Conservation (phyloP, 2,888 invertebrate genomes). For the Trachelus troglodyta region DNA sequence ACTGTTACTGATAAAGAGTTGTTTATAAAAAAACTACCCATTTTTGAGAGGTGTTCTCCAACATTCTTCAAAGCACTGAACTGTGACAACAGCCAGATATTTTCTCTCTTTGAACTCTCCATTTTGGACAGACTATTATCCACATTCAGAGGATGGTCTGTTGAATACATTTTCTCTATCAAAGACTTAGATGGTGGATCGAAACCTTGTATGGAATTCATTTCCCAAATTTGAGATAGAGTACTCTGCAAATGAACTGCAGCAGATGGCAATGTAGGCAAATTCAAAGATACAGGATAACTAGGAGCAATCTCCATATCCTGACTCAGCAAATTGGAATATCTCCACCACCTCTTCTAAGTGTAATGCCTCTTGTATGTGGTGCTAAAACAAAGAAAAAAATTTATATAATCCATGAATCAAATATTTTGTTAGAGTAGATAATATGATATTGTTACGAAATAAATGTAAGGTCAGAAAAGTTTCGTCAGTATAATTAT, state of each 20-base stretch:
- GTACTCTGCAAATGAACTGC: neutral
- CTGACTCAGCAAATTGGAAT: constrained; percentile 32
- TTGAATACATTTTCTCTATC: constrained; percentile 29
- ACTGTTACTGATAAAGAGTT: constrained; percentile 50
- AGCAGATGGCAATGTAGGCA: constrained; percentile 6
- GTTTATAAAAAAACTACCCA: constrained; percentile 40
- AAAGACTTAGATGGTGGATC: constrained; percentile 10
- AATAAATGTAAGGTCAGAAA: neutral
- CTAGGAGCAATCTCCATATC: constrained; percentile 35
- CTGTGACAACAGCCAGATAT: constrained; percentile 29
- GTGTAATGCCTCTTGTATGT: constrained; percentile 29
- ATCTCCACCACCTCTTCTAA: constrained; percentile 26
- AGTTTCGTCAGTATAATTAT: neutral
- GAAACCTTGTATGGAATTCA: constrained; percentile 27
- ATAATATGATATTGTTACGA: neutral
- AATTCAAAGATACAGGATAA: constrained; percentile 24
- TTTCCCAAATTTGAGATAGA: constrained; percentile 18
- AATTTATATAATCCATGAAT: neutral
- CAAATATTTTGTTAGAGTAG: neutral
- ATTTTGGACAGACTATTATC: constrained; percentile 18
- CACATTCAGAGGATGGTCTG: constrained; percentile 23
- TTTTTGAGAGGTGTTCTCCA: constrained; percentile 39
- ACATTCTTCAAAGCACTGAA: constrained; percentile 37
- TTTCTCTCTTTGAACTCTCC: constrained; percentile 36
- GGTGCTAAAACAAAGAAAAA: constrained; percentile 26